Evolutionary conservation across 1,140 invertebrate genomes (phyloP).

Genomic region (Macrosteles quadrilineatus): DNA sequence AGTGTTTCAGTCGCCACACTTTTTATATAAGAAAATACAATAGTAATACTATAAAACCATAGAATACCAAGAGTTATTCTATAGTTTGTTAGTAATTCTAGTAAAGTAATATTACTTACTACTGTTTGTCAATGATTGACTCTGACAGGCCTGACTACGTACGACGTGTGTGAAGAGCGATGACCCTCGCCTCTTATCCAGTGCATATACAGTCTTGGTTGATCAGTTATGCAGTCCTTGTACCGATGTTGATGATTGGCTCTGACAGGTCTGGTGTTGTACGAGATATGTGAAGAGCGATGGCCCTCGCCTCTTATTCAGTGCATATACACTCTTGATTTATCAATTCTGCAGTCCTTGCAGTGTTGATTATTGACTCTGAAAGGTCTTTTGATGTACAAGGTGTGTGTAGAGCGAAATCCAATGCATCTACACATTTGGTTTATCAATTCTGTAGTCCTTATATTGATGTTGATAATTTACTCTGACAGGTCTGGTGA

Average conservation of each 20-base stretch:
- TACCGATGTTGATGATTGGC: slow-evolving; percentile 56
- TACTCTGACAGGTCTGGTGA: no score
- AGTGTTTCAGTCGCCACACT: no score
- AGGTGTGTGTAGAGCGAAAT: slow-evolving; percentile 52
- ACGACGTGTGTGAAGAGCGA: slow-evolving; percentile 51
- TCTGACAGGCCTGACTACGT: slow-evolving; percentile 51
- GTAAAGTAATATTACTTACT: no score
- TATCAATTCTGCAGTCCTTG: slow-evolving; percentile 59
- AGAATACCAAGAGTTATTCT: no score
- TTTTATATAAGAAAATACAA: no score
- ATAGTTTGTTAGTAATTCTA: no score
- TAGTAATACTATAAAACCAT: no score
- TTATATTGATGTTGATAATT: no score
- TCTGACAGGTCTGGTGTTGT: slow-evolving; percentile 51
- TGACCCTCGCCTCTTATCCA: slow-evolving; percentile 52
- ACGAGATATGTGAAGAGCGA: slow-evolving; percentile 51
- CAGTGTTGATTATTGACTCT: no score
- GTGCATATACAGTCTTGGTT: slow-evolving; percentile 54
- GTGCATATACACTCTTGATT: slow-evolving; percentile 54
- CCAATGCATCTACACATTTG: no score
- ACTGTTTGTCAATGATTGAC: no score
- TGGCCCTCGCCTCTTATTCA: slow-evolving; percentile 52
- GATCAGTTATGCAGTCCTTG: slow-evolving; percentile 57
- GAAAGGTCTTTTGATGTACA: slow-evolving; percentile 50
- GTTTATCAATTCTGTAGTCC: no score